Evolutionary conservation across 2,888 invertebrate genomes (phyloP).

Genomic region (Pseudococcus viburni): DNA sequence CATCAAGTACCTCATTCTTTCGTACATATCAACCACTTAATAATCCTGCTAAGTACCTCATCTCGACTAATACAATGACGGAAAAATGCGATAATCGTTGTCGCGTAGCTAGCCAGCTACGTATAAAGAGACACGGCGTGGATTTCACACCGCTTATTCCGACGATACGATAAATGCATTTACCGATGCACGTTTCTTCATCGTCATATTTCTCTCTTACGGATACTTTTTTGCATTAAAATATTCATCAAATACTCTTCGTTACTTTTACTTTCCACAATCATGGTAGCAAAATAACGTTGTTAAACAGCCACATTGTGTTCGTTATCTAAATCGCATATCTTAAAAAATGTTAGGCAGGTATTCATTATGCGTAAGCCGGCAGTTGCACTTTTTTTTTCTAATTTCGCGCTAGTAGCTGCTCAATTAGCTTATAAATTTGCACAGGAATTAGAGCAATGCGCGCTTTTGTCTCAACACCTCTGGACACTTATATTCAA

Average conservation of each 20-base stretch:
- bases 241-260: conserved; percentile 48
- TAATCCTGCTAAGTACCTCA: background rate
- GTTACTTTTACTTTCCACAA: conserved; percentile 54
- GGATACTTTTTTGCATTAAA: conserved; percentile 34
- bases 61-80: background rate
- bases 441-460: conserved; percentile 49
- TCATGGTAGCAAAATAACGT: conserved; percentile 25
- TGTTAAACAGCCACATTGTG: conserved; percentile 46
- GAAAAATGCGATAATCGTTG: background rate
- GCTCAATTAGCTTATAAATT: conserved; percentile 49
- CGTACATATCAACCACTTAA: background rate
- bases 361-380: conserved; percentile 25
- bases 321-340: conserved; percentile 58
- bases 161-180: conserved; percentile 7
- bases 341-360: background rate
- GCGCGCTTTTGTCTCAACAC: conserved; percentile 4
- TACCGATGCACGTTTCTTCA: conserved; percentile 20
- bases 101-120: background rate
- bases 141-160: background rate
- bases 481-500: background rate
- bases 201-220: background rate
- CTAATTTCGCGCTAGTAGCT: conserved; percentile 11
- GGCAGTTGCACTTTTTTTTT: conserved; percentile 46
- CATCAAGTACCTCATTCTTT: background rate
- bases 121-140: background rate